phyloP scores from a whole-genome alignment of 1,140 invertebrate species.

The Ips nitidus region DNA sequence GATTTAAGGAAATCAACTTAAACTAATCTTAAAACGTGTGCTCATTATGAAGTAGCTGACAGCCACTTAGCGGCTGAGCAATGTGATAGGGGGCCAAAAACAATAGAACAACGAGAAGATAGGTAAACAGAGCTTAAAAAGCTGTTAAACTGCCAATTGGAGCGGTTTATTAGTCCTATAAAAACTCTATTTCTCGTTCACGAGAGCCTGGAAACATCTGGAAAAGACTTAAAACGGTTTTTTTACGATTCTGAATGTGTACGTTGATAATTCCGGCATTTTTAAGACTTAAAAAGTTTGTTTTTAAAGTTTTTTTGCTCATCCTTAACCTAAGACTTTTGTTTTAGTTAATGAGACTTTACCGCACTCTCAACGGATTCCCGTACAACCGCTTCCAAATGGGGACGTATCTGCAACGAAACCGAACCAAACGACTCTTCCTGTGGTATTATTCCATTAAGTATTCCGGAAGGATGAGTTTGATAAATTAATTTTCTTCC shows the following conservation, averaged over 20 bases:
- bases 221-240: background rate
- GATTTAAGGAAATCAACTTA: too few species aligned
- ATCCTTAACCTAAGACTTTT: too few species aligned
- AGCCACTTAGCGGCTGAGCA: background rate
- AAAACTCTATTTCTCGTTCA: conserved; percentile 6
- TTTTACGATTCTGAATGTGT: background rate
- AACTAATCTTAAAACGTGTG: too few species aligned
- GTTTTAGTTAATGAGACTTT: background rate
- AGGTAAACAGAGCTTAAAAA: conserved; percentile 15
- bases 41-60: background rate
- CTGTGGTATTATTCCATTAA: background rate
- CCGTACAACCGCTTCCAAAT: conserved; percentile 9
- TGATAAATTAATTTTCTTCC: background rate
- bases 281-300: too few species aligned
- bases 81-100: conserved; percentile 9
- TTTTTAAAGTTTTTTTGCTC: too few species aligned
- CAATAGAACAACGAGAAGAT: background rate
- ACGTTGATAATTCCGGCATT: too few species aligned
- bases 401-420: background rate
- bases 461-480: background rate
- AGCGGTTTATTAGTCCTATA: background rate
- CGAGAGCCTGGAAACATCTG: conserved; percentile 3
- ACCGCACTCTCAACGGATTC: conserved; percentile 8
- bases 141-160: conserved; percentile 5
- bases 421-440: conserved; percentile 6